Percentiles rank a stretch among this genome's conserved stretches.
Conservation (phyloP, 2,113 vertebrate species). For the Corythornis cristatus region DNA sequence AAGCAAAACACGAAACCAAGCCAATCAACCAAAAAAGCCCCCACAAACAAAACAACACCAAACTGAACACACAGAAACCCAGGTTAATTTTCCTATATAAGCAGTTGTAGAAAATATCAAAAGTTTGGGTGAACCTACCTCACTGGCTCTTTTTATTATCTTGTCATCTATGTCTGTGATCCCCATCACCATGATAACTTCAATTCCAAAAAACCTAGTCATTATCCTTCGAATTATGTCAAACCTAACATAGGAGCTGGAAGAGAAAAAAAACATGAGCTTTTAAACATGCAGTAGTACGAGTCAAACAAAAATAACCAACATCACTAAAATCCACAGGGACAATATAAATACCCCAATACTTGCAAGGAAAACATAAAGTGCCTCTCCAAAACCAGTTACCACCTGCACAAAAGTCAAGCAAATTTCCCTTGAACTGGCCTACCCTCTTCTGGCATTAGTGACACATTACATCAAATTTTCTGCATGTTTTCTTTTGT, state of each 20-base stretch:
- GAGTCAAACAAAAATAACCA: neutral
- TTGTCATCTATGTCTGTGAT: slow-evolving; percentile 97
- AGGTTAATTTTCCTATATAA: neutral
- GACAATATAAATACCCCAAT: neutral
- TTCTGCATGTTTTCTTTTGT: neutral
- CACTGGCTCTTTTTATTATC: slow-evolving; percentile 86
- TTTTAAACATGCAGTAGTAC: neutral
- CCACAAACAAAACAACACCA: too few species aligned
- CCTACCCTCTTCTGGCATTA: slow-evolving; percentile 73
- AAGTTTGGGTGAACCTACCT: slow-evolving; percentile 75
- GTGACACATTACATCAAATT: slow-evolving; percentile 65
- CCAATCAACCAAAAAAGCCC: too few species aligned
- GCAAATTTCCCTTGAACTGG: slow-evolving; percentile 58
- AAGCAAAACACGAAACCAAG: too few species aligned
- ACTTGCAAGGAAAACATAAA: neutral
- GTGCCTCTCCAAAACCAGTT: neutral
- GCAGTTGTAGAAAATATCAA: neutral
- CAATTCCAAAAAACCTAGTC: slow-evolving; percentile 84
- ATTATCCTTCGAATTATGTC: slow-evolving; percentile 92
- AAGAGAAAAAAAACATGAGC: neutral
- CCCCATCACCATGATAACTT: slow-evolving; percentile 91
- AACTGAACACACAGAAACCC: too few species aligned
- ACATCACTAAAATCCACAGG: neutral
- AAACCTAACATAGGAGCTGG: slow-evolving; percentile 93
- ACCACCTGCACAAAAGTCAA: slow-evolving; percentile 9